Evolutionary conservation across 2,888 invertebrate genomes (phyloP).

Genomic region (Cyclophora albipunctata): DNA sequence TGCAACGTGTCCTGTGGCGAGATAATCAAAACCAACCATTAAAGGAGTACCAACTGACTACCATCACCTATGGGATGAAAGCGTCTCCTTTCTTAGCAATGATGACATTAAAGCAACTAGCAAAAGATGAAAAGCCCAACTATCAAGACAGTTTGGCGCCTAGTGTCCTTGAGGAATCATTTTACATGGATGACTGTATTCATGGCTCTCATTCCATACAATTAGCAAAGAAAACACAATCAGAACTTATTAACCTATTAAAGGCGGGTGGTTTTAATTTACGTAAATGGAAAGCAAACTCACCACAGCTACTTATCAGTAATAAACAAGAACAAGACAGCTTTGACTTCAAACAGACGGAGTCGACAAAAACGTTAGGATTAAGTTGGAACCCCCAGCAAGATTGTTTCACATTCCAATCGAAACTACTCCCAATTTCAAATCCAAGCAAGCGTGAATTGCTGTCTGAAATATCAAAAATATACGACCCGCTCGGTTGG

Average conservation of each 20-base stretch:
- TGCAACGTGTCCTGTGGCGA: conserved; percentile 21
- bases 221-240: background rate
- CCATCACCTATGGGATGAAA: conserved; percentile 12
- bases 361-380: conserved; percentile 9
- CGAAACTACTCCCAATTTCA: background rate
- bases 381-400: conserved; percentile 9
- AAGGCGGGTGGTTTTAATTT: conserved; percentile 5
- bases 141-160: background rate
- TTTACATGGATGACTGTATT: conserved; percentile 7
- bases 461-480: conserved; percentile 12
- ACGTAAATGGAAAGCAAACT: conserved; percentile 8
- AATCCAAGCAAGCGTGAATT: conserved; percentile 8
- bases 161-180: background rate
- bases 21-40: conserved; percentile 1
- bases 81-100: conserved; percentile 18
- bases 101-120: background rate
- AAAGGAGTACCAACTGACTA: conserved; percentile 7
- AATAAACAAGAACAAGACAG: background rate
- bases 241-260: conserved; percentile 1
- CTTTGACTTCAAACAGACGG: conserved; percentile 8
- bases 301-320: background rate
- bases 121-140: background rate
- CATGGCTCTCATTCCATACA: background rate
- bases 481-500: conserved; percentile 16
- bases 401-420: conserved; percentile 10